Percentiles rank a stretch among this genome's conserved stretches.
Conservation (phyloP, 2,888 invertebrate species). For the Caenorhabditis sulstoni region DNA sequence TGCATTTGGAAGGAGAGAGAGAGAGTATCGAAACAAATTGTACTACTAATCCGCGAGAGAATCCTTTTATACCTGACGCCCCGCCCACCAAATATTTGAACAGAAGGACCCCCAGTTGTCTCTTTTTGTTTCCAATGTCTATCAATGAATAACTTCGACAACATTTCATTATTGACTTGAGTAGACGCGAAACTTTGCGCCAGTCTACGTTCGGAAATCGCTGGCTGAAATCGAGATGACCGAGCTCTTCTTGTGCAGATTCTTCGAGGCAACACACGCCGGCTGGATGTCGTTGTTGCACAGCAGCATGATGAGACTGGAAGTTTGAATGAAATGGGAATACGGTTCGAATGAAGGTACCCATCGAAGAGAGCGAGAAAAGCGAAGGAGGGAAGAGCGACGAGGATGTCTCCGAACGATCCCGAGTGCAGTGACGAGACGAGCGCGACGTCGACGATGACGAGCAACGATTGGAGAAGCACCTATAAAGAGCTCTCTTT, state of each 20-base stretch:
- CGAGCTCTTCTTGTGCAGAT: slow-evolving; percentile 46
- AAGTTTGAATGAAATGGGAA: too few relatives aligned
- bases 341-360: too few relatives aligned
- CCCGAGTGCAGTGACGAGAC: slow-evolving; percentile 37
- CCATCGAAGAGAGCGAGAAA: slow-evolving; percentile 40
- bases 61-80: slow-evolving; percentile 17
- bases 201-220: slow-evolving; percentile 25
- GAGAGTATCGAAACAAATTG: slow-evolving; percentile 13
- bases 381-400: slow-evolving; percentile 24
- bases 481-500: slow-evolving; percentile 20
- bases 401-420: slow-evolving; percentile 27
- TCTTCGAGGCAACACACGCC: slow-evolving; percentile 33
- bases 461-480: slow-evolving; percentile 26
- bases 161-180: slow-evolving; percentile 17
- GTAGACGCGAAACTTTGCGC: slow-evolving; percentile 3
- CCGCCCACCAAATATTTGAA: slow-evolving; percentile 29
- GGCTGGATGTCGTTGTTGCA: slow-evolving; percentile 55
- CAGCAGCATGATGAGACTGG: slow-evolving; percentile 38
- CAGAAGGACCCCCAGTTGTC: slow-evolving; percentile 23
- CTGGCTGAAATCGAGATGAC: slow-evolving; percentile 41
- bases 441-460: slow-evolving; percentile 30
- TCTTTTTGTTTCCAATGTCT: slow-evolving; percentile 22
- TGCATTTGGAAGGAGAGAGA: slow-evolving; percentile 9
- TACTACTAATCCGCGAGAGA: background rate
- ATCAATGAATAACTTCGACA: slow-evolving; percentile 12